Percentiles rank a stretch among this genome's conserved stretches.
Conservation (phyloP, 2,888 invertebrate genomes). For the Yponomeuta cagnagella region DNA sequence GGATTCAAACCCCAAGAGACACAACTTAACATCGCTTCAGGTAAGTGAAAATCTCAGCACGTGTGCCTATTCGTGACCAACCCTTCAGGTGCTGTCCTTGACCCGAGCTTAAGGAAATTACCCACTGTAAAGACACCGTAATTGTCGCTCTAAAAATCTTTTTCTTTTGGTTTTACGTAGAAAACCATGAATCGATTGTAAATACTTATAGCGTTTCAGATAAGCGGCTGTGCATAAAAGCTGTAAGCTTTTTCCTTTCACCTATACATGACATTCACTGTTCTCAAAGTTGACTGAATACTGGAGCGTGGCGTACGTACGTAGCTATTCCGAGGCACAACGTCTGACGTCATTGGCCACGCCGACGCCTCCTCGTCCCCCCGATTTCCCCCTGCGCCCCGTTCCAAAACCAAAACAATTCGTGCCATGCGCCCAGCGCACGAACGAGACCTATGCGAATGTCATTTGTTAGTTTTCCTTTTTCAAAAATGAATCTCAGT, state of each 20-base stretch:
- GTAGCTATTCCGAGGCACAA: conserved; percentile 12
- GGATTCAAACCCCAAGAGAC: background rate
- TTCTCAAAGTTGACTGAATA: background rate
- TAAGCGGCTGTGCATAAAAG: background rate
- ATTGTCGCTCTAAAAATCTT: no score
- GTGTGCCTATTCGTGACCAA: background rate
- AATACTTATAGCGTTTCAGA: background rate
- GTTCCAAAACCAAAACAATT: conserved; percentile 4
- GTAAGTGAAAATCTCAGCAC: background rate
- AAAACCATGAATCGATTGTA: background rate
- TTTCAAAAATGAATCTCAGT: background rate
- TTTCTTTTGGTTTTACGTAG: background rate
- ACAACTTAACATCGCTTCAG: background rate
- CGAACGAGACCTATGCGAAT: conserved; percentile 7
- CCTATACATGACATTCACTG: background rate
- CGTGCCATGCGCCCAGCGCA: conserved; percentile 9
- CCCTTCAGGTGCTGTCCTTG: background rate
- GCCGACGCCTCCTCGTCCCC: conserved; percentile 6
- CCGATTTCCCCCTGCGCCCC: background rate
- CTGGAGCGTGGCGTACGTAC: background rate
- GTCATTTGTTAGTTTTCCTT: background rate
- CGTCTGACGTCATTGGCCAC: conserved; percentile 9
- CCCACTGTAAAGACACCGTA: background rate
- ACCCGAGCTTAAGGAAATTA: background rate
- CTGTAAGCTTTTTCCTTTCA: background rate